Evolutionary conservation across 2,888 invertebrate genomes (phyloP).

Genomic region (Theristus sp.): DNA sequence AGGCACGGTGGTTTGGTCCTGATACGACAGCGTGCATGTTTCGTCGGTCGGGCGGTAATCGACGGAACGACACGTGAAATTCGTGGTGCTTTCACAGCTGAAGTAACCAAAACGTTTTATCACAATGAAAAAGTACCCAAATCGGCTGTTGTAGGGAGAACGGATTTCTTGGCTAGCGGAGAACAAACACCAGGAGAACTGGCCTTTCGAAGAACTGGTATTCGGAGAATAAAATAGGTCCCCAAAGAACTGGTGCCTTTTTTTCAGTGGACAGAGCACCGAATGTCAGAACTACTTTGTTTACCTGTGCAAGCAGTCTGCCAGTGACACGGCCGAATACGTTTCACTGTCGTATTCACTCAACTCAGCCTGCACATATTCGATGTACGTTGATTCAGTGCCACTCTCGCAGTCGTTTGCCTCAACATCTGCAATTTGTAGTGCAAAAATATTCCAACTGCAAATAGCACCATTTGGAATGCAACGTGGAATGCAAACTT

Average conservation of each 20-base stretch:
- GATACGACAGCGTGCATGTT: conserved; percentile 1
- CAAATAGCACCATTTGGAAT: too few relatives aligned
- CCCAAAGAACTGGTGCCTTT: too few relatives aligned
- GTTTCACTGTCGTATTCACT: not conserved
- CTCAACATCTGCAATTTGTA: too few relatives aligned
- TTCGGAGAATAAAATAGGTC: too few relatives aligned
- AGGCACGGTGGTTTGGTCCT: not conserved
- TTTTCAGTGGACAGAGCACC: too few relatives aligned
- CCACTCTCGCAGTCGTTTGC: not conserved
- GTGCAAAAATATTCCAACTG: too few relatives aligned
- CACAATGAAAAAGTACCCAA: too few relatives aligned
- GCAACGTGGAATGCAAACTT: too few relatives aligned
- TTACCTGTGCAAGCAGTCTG: not conserved
- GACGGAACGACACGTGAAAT: conserved; percentile 4
- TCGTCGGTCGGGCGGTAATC: not conserved
- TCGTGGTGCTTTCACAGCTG: not conserved
- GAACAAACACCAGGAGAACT: too few relatives aligned
- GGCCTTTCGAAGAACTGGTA: too few relatives aligned
- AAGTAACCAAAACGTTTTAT: not conserved
- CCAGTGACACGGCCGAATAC: not conserved
- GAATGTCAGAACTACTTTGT: too few relatives aligned
- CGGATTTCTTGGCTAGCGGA: too few relatives aligned
- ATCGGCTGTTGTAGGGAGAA: not conserved
- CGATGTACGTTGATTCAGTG: not conserved
- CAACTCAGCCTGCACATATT: not conserved